Evolutionary conservation across 35 echinoderm and acorn worm genomes (phyloP).

Genomic region (Stichopus chloronotus): DNA sequence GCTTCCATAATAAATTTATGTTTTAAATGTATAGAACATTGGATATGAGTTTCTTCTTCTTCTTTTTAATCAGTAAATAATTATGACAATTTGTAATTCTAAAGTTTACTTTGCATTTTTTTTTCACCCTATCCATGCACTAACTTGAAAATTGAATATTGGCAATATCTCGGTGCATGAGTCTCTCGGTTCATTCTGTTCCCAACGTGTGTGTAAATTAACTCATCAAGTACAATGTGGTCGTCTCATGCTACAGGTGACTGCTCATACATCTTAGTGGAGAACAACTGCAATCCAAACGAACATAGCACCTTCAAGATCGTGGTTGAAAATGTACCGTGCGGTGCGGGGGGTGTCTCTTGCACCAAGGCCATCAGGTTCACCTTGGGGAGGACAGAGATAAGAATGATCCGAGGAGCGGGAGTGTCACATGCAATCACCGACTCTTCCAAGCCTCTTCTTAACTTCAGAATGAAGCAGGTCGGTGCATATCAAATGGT

Average conservation of each 20-base stretch:
- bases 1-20: no score
- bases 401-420: slow-evolving; percentile 31
- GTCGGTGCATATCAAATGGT: not conserved
- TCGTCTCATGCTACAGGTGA: slow-evolving; percentile 5
- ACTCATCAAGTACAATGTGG: not conserved
- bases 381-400: not conserved
- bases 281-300: slow-evolving; percentile 17
- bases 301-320: slow-evolving; percentile 36
- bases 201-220: not conserved
- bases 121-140: no score
- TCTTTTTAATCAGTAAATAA: no score
- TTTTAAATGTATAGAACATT: no score
- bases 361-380: slow-evolving; percentile 58
- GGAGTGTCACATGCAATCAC: not conserved
- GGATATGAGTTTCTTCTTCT: no score
- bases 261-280: slow-evolving; percentile 50
- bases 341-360: slow-evolving; percentile 29
- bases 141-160: no score
- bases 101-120: no score
- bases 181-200: no score
- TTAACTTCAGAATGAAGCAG: not conserved
- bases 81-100: no score
- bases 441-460: not conserved
- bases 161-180: no score
- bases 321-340: slow-evolving; percentile 58